These are phyloP conservation scores for Pseudoips prasinana DNA, from an alignment of 2,888 invertebrate species.

Conservation along the genomic window DNA sequence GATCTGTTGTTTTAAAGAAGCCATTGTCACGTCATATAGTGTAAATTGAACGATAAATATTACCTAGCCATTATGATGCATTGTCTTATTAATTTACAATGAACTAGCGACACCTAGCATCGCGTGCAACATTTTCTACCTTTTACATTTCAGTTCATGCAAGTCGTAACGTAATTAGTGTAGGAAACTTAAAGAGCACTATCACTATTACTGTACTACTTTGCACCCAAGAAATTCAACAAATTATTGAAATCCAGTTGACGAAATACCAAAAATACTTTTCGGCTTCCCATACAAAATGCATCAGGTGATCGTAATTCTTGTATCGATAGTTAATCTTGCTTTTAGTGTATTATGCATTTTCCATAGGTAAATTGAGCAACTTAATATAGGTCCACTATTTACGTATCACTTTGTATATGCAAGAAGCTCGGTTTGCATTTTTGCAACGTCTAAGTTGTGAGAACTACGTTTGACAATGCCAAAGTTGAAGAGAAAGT, in stretches of 20 bases:
- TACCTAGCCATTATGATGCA: conserved; percentile 18
- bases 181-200: too few species aligned
- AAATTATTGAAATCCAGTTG: too few species aligned
- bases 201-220: too few species aligned
- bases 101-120: conserved; percentile 37
- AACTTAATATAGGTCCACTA: too few species aligned
- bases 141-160: conserved; percentile 45
- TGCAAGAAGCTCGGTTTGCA: conserved; percentile 14
- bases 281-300: too few species aligned
- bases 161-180: conserved; percentile 20
- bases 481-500: conserved; percentile 21
- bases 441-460: conserved; percentile 35
- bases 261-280: too few species aligned
- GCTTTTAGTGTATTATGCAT: too few species aligned
- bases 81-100: conserved; percentile 30
- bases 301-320: too few species aligned
- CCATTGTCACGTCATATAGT: conserved; percentile 15
- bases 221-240: too few species aligned
- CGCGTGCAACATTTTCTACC: conserved; percentile 39
- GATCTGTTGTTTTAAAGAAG: conserved; percentile 9
- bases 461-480: conserved; percentile 34
- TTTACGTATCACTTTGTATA: too few species aligned
- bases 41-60: conserved; percentile 22
- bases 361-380: too few species aligned
- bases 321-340: too few species aligned